Percentiles rank a stretch among this genome's conserved stretches.
Evolutionary conservation across 2,797 vertebrate species (phyloP).

Genomic region (Sarcophilus harrisii): DNA sequence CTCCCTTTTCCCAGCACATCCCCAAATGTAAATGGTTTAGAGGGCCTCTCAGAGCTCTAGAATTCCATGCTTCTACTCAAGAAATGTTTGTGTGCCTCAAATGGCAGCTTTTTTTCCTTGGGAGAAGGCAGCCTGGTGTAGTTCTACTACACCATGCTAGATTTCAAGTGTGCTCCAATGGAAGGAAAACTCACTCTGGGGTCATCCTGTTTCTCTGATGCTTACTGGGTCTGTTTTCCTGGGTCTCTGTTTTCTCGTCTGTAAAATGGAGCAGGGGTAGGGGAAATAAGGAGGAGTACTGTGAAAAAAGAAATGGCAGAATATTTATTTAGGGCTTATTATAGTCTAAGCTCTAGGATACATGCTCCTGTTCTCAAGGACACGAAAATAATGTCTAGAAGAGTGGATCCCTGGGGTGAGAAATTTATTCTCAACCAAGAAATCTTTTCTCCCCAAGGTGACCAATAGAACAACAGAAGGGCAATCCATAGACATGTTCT

Average conservation of each 20-base stretch:
- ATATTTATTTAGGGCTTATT: not conserved
- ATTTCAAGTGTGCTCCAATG: not conserved
- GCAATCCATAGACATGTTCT: not conserved
- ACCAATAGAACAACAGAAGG: not conserved
- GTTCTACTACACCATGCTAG: not conserved
- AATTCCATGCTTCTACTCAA: not conserved
- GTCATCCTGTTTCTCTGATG: not conserved
- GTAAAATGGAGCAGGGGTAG: not conserved
- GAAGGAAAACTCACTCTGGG: not conserved
- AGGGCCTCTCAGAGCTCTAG: not conserved
- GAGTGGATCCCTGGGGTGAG: not conserved
- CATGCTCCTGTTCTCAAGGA: not conserved
- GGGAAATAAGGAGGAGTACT: not conserved
- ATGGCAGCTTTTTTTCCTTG: not conserved
- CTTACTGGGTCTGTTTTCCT: not conserved
- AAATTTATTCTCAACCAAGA: not conserved
- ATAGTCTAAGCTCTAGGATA: not conserved
- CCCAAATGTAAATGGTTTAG: not conserved
- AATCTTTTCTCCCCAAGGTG: not conserved
- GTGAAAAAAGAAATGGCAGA: not conserved
- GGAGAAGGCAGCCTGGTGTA: not conserved
- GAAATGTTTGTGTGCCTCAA: not conserved
- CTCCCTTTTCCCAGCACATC: conserved; percentile 28
- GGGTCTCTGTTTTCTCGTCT: not conserved
- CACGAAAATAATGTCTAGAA: not conserved